These are phyloP conservation scores for Platycheirus rosarum DNA, from an alignment of 2,888 invertebrate genomes.

Conservation along the genomic window DNA sequence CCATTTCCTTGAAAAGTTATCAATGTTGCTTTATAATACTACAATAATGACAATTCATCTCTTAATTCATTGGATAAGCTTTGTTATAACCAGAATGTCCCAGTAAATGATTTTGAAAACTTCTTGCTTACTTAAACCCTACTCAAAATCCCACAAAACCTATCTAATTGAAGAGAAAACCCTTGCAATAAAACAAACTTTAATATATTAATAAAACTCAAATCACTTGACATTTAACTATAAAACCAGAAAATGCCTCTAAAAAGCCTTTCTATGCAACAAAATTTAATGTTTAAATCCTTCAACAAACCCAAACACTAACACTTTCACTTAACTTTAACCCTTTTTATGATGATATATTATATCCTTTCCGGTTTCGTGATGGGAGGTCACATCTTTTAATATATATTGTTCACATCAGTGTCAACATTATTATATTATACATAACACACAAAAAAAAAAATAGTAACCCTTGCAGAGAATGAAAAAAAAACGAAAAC, in stretches of 20 bases:
- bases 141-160: too few relatives aligned
- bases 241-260: background rate
- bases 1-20: too few relatives aligned
- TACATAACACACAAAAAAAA: conserved; percentile 6
- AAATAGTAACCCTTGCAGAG: conserved; percentile 4
- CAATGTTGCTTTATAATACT: too few relatives aligned
- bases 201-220: too few relatives aligned
- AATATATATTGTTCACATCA: conserved; percentile 29
- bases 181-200: too few relatives aligned
- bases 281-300: conserved; percentile 11
- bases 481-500: conserved; percentile 11
- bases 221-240: too few relatives aligned
- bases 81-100: too few relatives aligned
- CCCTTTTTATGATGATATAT: background rate
- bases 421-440: conserved; percentile 13
- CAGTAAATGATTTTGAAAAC: too few relatives aligned
- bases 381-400: conserved; percentile 12
- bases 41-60: too few relatives aligned
- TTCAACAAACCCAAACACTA: background rate
- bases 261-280: background rate
- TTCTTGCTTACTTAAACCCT: too few relatives aligned
- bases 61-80: too few relatives aligned
- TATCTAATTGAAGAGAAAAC: too few relatives aligned
- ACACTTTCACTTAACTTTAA: background rate
- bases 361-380: background rate